Evolutionary conservation across 2,888 invertebrate genomes (phyloP), one percentile per base, ranked within the genome.

Genomic region (Volucella zonaria): DNA sequence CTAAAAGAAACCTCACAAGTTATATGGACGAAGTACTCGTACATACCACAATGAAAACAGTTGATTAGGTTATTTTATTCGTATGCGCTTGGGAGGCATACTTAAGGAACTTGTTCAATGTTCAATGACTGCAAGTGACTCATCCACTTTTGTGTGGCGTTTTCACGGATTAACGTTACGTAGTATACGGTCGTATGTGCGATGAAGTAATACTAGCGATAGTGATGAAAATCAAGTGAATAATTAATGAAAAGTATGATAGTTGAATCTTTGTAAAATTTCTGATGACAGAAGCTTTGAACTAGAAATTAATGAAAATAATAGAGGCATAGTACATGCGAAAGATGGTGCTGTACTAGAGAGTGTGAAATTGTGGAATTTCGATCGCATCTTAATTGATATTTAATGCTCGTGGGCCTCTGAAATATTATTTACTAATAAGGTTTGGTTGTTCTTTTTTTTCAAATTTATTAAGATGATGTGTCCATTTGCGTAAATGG

Each of bases 1-100:
- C 12, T 38, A 12, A 31, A 14, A 45, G 74, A 81, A 80, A 14
- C 64, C 77, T 8, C 64, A 77, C 58, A 78, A 86, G 43, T 66
- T 74, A 45, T 74, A 45, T 64, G 38, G 18, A 56, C 43, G 10
- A n/a, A 6, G 43, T 56, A n/a, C n/a, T n/a, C n/a, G n/a, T n/a
- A 38, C 67, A 68, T 56, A 45, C 43, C 45, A 31, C 14, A 15
- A 38, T 45, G 11, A 23, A 9, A 43, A 31, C 23, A 45, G 43
- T 45, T 11, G 59, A 43, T 8, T 42, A 18, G 58, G 8, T 59
- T 15, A 11, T 43, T 40, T 59, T 10, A 14, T 42, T 40, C 18
- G 58, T 14, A 42, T 40, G 23, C 0, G 23, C 6, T 31, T 64
- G 3, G 4, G 6, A 54, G 54, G n/a, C 12, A 18, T n/a, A 31